Percentiles rank a stretch among this genome's conserved stretches.
Conservation (phyloP, 2,797 vertebrate genomes). For the Alca torda region DNA sequence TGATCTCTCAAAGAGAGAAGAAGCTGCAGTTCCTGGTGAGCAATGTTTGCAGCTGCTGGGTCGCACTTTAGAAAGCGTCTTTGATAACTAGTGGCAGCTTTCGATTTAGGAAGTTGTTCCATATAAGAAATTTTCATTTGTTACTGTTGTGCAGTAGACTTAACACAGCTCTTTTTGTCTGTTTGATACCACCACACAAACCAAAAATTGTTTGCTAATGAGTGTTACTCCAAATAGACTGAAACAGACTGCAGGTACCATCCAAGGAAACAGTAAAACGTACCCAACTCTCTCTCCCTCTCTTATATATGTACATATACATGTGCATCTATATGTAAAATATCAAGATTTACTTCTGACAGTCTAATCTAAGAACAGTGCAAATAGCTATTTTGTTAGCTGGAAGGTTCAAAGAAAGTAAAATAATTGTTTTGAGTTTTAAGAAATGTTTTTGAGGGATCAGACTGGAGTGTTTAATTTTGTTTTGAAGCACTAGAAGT, state of each 20-base stretch:
- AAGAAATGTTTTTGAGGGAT: not conserved
- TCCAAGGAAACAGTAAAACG: not conserved
- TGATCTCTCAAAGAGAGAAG: not conserved
- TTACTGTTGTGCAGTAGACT: not conserved
- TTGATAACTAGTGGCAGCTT: not conserved
- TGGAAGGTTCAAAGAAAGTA: not conserved
- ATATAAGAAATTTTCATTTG: not conserved
- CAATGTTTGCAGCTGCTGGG: not conserved
- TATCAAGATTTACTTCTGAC: not conserved
- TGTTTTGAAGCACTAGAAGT: not conserved
- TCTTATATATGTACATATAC: not conserved
- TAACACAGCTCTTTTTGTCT: not conserved
- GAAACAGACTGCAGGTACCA: not conserved
- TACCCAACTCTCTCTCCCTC: not conserved
- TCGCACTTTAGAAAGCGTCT: not conserved
- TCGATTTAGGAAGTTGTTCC: not conserved
- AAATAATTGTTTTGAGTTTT: not conserved
- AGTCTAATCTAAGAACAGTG: not conserved
- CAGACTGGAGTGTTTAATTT: not conserved
- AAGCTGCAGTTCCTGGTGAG: not conserved
- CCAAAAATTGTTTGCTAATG: not conserved
- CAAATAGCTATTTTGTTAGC: not conserved
- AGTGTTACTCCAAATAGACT: not conserved
- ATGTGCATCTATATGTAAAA: not conserved
- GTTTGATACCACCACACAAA: not conserved